Base-by-base conservation (phyloP, 2,888 invertebrate species). In the Leptinotarsa peninsularis region DNA sequence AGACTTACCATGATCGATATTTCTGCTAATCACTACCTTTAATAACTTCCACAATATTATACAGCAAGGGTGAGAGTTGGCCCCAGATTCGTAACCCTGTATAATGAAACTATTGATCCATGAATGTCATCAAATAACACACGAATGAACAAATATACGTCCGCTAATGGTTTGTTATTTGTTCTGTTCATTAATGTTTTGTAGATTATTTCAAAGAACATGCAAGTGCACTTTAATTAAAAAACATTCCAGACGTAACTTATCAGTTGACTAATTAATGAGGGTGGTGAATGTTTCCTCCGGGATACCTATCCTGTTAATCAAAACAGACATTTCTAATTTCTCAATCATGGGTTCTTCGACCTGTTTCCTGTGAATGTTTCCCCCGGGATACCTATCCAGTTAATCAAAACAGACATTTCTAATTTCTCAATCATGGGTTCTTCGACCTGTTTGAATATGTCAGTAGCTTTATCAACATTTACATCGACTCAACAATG, bases 161-260 rank as follows among this genome's bases (percentile, higher is more conserved):
- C 58, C 18, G n/a, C 58, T 70, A 49, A 70, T 56, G 54, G 69
- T 27, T 4, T 18, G 13, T 58, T 43, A 58, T 43, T 58, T 18
- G 58, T 21, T 69, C 18, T 17, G 58, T 58, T 49, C 23, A 49
- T 58, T 70, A 10, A 13, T 54, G n/a, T 27, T 68, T 27, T 17
- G 3, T 52, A 56, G 10, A 69, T 14, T 33, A 43, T 15, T 43
- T 21, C 17, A 54, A 21, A n/a, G 13, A 18, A 69, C 70, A 70
- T 70, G 17, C 49, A 49, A 43, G 7, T 58, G 58, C 70, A 58
- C 50, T 70, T 33, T 33, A 58, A 70, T 70, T 21, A 70, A 21
- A 70, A 70, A 58, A 52, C n/a, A 15, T 23, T 58, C 21, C 15
- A 21, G 58, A 15, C 7, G 5, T n/a, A 14, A 0, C 0, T 23